Percentiles rank a stretch among this genome's conserved stretches.
phyloP scores from a whole-genome alignment of 2,797 vertebrate species.

The Ceryle rudis region DNA sequence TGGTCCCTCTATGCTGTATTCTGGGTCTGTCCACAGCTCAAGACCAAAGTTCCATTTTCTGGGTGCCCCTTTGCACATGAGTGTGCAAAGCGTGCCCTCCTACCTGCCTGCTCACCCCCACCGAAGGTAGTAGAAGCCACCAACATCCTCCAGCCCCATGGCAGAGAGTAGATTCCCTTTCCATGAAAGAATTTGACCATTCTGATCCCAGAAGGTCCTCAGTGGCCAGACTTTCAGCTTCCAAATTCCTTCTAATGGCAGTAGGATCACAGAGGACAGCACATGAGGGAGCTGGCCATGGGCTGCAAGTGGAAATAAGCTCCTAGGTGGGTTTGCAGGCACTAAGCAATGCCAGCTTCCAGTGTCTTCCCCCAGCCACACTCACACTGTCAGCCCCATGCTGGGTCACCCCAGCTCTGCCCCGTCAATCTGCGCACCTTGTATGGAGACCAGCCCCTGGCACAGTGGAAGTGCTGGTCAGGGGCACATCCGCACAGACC shows the following conservation, averaged over 20 bases:
- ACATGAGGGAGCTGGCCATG: rapidly evolving
- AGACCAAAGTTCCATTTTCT: neutral
- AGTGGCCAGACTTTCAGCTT: neutral
- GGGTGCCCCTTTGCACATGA: rapidly evolving
- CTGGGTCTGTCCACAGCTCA: neutral
- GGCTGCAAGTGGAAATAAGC: neutral
- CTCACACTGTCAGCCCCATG: neutral
- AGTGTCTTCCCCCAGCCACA: neutral
- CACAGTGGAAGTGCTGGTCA: neutral
- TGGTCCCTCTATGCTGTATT: rapidly evolving
- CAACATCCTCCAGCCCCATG: neutral
- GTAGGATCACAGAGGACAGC: neutral
- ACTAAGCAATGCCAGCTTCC: rapidly evolving
- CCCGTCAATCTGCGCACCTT: neutral
- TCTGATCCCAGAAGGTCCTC: neutral
- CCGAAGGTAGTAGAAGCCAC: neutral
- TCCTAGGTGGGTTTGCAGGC: neutral
- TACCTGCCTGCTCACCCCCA: neutral
- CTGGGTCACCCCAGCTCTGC: neutral
- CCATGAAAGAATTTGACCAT: rapidly evolving
- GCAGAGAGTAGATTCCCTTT: neutral
- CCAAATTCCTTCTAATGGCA: neutral
- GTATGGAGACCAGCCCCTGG: neutral
- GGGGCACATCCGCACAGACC: neutral
- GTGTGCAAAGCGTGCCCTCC: neutral